Percentiles rank a stretch among this genome's conserved stretches.
These are phyloP conservation scores for Pyrocoelia pectoralis DNA, from an alignment of 2,888 invertebrate species.

Conservation along the genomic window DNA sequence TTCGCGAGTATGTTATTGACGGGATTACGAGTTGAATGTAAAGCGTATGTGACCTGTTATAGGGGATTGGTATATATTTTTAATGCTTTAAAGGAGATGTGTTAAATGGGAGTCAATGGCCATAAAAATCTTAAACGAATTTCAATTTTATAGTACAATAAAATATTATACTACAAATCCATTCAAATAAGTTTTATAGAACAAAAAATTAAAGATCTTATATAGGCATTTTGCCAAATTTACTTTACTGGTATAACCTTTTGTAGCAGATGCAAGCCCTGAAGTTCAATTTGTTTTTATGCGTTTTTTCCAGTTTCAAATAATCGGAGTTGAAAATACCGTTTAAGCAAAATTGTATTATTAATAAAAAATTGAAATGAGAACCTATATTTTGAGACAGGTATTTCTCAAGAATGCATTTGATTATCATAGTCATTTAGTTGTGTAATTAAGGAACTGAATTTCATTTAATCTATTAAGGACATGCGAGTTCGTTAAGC, in stretches of 20 bases:
- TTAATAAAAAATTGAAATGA: conserved; percentile 12
- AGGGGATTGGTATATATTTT: not conserved
- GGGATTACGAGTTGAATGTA: not conserved
- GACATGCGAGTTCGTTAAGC: conserved; percentile 15
- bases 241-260: conserved; percentile 17
- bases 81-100: not conserved
- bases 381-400: not conserved
- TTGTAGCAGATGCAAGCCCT: conserved; percentile 31
- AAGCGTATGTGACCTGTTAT: not conserved
- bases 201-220: conserved; percentile 20
- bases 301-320: conserved; percentile 18
- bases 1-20: not conserved
- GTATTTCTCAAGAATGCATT: too few species aligned
- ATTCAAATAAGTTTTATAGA: not conserved
- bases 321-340: conserved; percentile 11
- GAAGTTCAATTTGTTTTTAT: conserved; percentile 34
- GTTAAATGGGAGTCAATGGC: not conserved
- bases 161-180: not conserved
- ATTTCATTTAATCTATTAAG: conserved; percentile 26
- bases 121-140: not conserved
- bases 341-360: conserved; percentile 23
- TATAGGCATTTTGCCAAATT: conserved; percentile 26
- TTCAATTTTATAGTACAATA: not conserved
- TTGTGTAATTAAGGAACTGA: conserved; percentile 21
- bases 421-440: not conserved